Conservation (phyloP, 2,113 vertebrate genomes). For the Taurulus bubalis region DNA sequence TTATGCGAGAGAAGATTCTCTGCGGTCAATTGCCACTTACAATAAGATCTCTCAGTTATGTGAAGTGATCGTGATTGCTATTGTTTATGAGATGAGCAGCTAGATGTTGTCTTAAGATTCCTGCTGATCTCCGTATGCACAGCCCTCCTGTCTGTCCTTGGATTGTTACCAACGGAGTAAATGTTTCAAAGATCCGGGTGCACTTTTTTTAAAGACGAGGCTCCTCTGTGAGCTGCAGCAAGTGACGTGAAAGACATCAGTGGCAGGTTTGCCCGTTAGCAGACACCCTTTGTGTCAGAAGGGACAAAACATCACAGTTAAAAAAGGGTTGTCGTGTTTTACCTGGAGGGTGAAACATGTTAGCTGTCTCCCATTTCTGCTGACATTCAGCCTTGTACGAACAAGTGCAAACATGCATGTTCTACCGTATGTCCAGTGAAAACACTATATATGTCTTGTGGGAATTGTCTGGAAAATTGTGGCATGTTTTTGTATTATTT, state of each 20-base stretch:
- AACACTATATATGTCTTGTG: slow-evolving; percentile 1
- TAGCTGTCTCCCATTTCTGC: slow-evolving; percentile 18
- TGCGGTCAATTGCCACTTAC: slow-evolving; percentile 14
- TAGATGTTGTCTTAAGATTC: slow-evolving; percentile 54
- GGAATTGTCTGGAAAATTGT: slow-evolving; percentile 13
- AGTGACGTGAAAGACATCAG: slow-evolving; percentile 31
- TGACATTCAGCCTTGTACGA: not conserved
- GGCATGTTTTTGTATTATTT: slow-evolving; percentile 7
- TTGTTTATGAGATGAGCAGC: slow-evolving; percentile 64
- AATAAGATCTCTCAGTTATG: slow-evolving; percentile 37
- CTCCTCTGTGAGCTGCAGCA: not conserved
- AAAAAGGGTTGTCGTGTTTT: slow-evolving; percentile 19
- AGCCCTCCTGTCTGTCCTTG: slow-evolving; percentile 20
- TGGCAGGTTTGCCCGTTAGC: slow-evolving; percentile 24
- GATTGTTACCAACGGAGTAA: slow-evolving; percentile 42
- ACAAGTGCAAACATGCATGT: slow-evolving; percentile 34
- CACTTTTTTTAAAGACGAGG: slow-evolving; percentile 8
- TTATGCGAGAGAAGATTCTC: slow-evolving; percentile 14
- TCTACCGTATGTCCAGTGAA: slow-evolving; percentile 1
- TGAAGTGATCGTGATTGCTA: slow-evolving; percentile 51
- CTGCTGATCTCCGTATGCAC: slow-evolving; percentile 34
- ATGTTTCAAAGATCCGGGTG: slow-evolving; percentile 43
- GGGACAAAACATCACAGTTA: slow-evolving; percentile 34
- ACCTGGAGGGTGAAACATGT: slow-evolving; percentile 33
- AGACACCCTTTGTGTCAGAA: slow-evolving; percentile 37